Base-by-base conservation (phyloP, 2,888 invertebrate species). In the Nomada lathburiana region DNA sequence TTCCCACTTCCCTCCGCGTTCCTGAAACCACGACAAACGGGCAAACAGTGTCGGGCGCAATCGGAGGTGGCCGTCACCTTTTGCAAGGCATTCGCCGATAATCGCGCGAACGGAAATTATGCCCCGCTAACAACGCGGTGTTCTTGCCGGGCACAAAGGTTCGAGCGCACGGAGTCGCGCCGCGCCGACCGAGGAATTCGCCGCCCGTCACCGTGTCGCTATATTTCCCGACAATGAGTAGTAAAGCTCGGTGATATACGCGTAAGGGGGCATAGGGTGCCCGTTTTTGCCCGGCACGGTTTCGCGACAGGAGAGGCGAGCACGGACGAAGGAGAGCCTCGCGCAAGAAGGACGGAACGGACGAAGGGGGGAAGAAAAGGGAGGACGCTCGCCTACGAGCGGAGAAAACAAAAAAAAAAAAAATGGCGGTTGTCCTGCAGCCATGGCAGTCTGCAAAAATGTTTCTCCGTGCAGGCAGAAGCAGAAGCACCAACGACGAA, bases 401-500 rank as follows among this genome's bases (percentile, higher is more conserved):
- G 67, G 62, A 55, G 53, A 26, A 26, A n/a, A n/a, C n/a, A n/a
- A 26, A 26, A 26, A 26, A 23, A 36, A 72, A 86, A 89, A 86
- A 89, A 88, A 82, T 84, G 55, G 74, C 72, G 81, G 82, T 85
- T 88, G 89, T 90, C 86, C 86, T 79, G 86, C 81, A 85, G 85
- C 85, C 80, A 83, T 85, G 84, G 71, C 77, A 89, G 90, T 90
- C 90, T 90, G 81, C 72, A 90, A 90, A 90, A 90, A 90, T 89
- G 85, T 88, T 86, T 78, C 81, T 64, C 78, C 82, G 76, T 76
- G 52, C 64, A 73, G 68, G 80, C 84, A 75, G 84, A 84, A 78
- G 83, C 88, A 84, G 72, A 65, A 73, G 67, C 84, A 72, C 47
- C 72, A 72, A 68, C 87, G 81, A 82, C 89, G 86, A 90, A 89